Evolutionary conservation across 2,888 invertebrate genomes (phyloP), one percentile per base, ranked within the genome.

Genomic region (Limulus polyphemus): DNA sequence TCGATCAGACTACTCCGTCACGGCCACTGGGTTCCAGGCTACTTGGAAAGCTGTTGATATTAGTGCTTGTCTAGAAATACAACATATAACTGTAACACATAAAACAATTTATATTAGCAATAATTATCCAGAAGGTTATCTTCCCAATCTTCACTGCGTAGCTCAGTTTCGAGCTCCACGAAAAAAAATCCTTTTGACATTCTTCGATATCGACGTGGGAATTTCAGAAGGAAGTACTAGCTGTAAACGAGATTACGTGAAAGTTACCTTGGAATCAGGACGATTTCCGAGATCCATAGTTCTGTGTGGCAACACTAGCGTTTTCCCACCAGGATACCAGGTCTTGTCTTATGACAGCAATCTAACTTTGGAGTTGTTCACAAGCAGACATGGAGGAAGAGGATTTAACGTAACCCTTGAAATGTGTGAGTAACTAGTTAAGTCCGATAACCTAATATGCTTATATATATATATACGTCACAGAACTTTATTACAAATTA

Each of bases 31-130:
- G 5, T 90, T 87, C 67, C 65, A 71, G 14, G 69, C 75, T 49
- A 78, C 77, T 12, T 90, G 90, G 89, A 80, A 81, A 61, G 85
- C 87, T 0, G 85, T 88, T 11, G 86, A 87, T 73, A 79, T 86
- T 57, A 81, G 83, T 0, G 84, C 84, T 0, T 88, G 88, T 75
- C 85, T 87, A 0, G 78, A 82, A 32, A 84, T 84, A 72, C 84
- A 83, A 0, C 32, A 32, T 7, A 32, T 32, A 32, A 32, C 32
- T 32, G 32, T 32, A 32, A 32, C 32, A 32, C 32, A 32, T 32
- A 16, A 54, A 11, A 54, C n/a, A 11, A 74, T 76, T 5, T 73
- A 87, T 0, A 75, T 77, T n/a, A 64, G 62, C 68, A 87, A 87
- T 0, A 86, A 88, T 77, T 88, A 85, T 74, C 88, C 88, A 0